Evolutionary conservation across 2,888 invertebrate species (phyloP), one percentile per base, ranked within the genome.

Genomic region (Synanthedon myopaeformis): DNA sequence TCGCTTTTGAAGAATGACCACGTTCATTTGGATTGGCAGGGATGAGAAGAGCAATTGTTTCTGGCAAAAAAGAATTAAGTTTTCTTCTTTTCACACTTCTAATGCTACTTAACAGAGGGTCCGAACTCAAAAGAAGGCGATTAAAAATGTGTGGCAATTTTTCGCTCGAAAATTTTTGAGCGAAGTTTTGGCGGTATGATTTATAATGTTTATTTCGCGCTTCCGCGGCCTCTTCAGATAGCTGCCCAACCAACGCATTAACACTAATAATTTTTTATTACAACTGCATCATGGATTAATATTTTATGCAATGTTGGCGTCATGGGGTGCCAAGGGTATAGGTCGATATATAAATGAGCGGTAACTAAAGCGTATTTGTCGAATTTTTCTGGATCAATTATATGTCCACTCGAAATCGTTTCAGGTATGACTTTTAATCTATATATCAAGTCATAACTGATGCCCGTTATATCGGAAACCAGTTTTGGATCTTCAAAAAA

Each of bases 211-310:
- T 69, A 52, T 69, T 67, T n/a, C 65, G 52, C 14, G 57, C 55
- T 35, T 57, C 57, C 28, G 62, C 60, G 13, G 69, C 65, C 57
- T 69, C 68, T 57, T 71, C 66, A 8, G 65, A 67, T 8, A 70
- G 56, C 45, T 61, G 62, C 3, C 66, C 67, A 28, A 69, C 53
- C 41, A 69, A 10, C 0, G 53, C 48, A 10, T 49, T n/a, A n/a
- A n/a, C n/a, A n/a, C n/a, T n/a, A n/a, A n/a, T n/a, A n/a, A n/a
- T n/a, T 11, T 35, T 54, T 49, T 13, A 56, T 53, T 10, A 56
- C 41, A 3, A 23, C 45, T 14, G 50, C 51, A 11, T 52, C 54
- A 28, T 56, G 56, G 17, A 54, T 35, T 17, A 56, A 28, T 14
- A 56, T 49, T 49, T 54, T 56, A 35, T 56, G 52, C 41, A 56